Conservation (phyloP, 2,797 vertebrate species). For the Eleutherodactylus coqui region DNA sequence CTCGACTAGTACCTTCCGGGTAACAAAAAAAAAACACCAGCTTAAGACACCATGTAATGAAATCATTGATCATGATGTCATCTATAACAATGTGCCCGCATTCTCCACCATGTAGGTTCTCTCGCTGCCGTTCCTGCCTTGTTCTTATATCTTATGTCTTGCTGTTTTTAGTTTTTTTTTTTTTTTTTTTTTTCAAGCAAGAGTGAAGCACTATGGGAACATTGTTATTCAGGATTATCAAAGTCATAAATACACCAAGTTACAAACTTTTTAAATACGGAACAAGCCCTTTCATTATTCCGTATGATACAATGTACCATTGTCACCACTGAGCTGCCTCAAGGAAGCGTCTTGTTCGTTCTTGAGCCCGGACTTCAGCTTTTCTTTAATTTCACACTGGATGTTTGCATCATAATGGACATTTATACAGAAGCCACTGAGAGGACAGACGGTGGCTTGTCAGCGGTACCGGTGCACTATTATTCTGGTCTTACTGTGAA, state of each 20-base stretch:
- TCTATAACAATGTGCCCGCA: not conserved
- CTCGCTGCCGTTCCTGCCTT: constrained; percentile 3
- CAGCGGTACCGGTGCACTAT: not conserved
- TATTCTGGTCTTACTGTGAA: constrained; percentile 29
- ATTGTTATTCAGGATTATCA: constrained; percentile 1
- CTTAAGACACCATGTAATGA: not conserved
- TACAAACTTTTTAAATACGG: not conserved
- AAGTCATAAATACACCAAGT: not conserved
- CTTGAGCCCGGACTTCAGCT: constrained; percentile 16
- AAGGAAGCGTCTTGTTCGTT: not conserved
- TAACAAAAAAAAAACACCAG: constrained; percentile 18
- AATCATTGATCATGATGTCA: constrained; percentile 6
- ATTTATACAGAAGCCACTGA: not conserved
- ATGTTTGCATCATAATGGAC: constrained; percentile 12
- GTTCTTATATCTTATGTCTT: not conserved
- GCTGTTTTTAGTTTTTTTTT: not conserved
- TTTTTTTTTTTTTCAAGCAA: not conserved
- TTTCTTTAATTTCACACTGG: constrained; percentile 20
- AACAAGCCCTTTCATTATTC: not conserved
- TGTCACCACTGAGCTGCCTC: not conserved
- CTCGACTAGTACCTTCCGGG: constrained; percentile 13
- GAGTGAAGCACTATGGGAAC: not conserved
- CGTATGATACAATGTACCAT: not conserved
- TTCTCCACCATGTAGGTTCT: not conserved
- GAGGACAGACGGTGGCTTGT: not conserved